These are phyloP conservation scores for Strigamia maritima DNA, from an alignment of 2,888 invertebrate genomes.

Conservation along the genomic window DNA sequence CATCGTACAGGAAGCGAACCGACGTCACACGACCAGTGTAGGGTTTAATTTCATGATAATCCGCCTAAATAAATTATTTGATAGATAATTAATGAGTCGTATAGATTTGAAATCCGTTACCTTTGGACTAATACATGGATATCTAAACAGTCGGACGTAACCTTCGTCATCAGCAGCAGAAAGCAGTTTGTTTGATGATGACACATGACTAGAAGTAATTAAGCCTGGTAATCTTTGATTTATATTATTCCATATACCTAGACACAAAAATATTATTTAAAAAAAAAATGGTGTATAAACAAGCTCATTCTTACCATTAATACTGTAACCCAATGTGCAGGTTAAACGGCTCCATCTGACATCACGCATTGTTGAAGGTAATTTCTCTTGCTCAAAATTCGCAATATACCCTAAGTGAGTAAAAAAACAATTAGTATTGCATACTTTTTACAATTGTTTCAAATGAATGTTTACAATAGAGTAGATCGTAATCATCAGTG, in stretches of 20 bases:
- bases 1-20: slow-evolving; percentile 79
- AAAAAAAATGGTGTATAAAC: neutral
- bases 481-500: slow-evolving; percentile 81
- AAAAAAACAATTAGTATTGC: slow-evolving; percentile 43
- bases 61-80: slow-evolving; percentile 52
- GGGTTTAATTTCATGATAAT: slow-evolving; percentile 82
- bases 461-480: slow-evolving; percentile 67
- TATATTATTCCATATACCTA: slow-evolving; percentile 84
- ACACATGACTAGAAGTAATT: slow-evolving; percentile 74
- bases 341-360: slow-evolving; percentile 86
- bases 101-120: slow-evolving; percentile 52
- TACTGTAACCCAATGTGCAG: slow-evolving; percentile 80
- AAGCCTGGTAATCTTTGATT: slow-evolving; percentile 82
- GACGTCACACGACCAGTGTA: slow-evolving; percentile 79
- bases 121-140: slow-evolving; percentile 79
- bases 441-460: neutral
- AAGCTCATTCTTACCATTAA: slow-evolving; percentile 63
- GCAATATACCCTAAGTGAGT: slow-evolving; percentile 75
- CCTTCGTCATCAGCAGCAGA: slow-evolving; percentile 87
- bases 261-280: neutral
- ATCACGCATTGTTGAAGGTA: slow-evolving; percentile 84
- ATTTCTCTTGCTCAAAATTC: slow-evolving; percentile 78
- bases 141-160: slow-evolving; percentile 78
- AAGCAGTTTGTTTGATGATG: slow-evolving; percentile 77
- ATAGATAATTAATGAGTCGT: neutral